Base-by-base conservation (phyloP, 1,140 invertebrate genomes). In the Zophobas atratus region DNA sequence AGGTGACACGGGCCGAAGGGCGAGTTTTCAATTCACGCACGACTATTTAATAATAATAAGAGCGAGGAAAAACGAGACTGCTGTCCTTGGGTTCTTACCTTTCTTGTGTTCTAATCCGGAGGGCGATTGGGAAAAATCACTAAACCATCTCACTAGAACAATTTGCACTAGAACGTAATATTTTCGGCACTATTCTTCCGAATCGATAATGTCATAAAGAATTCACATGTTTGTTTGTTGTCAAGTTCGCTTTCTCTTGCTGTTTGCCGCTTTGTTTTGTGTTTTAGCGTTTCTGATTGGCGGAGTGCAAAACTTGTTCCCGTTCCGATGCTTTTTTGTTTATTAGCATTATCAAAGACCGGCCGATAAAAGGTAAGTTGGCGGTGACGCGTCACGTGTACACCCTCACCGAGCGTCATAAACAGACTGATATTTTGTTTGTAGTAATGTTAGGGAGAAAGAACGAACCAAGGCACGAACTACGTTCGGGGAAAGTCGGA, bases 161-260 rank as follows among this genome's bases (percentile, higher is more conserved):
- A 67, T 43, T 33, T 43, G 38, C 60, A 67, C 60, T 67, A 20
- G 6, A 67, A 67, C 60, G 39, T 67, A 32, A 36, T 57, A 39
- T 39, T 63, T 63, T 32, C 6, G 60, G 8, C 60, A 67, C 60
- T 67, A 67, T 67, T 67, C 60, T 67, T 67, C 43, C 39, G 60
- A 67, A 67, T 67, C 60, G 60, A 67, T 67, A 67, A 67, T 67
- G 60, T 67, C 60, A 67, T 67, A 67, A 67, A 67, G 39, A 67
- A 67, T 67, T 67, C 60, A 67, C 60, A 67, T 67, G 60, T 67
- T 67, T 67, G 39, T 51, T 51, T 51, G 49, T 51, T 51, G n/a
- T 20, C 6, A 51, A 51, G 2, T 20, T 20, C 2, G 20, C 49
- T 51, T 51, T 4, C 43, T 46, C 6, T 51, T 20, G 55, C 34